Percentiles rank a stretch among this genome's conserved stretches.
Conservation (phyloP, 2,888 invertebrate genomes). For the Caenorhabditis wallacei region DNA sequence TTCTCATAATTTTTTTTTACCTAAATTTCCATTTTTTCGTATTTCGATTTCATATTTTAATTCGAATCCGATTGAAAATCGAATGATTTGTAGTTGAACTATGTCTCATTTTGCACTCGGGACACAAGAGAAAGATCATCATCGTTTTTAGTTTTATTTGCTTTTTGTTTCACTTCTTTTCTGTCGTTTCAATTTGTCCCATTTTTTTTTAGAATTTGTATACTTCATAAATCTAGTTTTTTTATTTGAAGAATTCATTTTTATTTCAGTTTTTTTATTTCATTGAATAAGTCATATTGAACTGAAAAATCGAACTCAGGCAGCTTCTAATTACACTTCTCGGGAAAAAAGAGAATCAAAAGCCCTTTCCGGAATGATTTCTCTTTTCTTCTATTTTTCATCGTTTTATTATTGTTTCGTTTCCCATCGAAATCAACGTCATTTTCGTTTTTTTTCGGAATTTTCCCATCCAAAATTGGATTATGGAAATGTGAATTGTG, state of each 20-base stretch:
- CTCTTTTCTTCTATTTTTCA: slow-evolving; percentile 12
- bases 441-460: background rate
- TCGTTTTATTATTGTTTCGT: slow-evolving; percentile 14
- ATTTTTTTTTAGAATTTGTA: background rate
- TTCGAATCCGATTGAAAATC: background rate
- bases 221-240: too few species aligned
- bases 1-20: background rate
- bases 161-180: slow-evolving; percentile 28
- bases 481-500: slow-evolving; percentile 49
- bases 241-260: too few species aligned
- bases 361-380: too few species aligned
- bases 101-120: slow-evolving; percentile 20
- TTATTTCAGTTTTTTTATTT: too few species aligned
- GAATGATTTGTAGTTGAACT: slow-evolving; percentile 17
- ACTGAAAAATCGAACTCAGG: too few species aligned
- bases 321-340: too few species aligned
- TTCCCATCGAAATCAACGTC: slow-evolving; percentile 27
- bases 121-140: slow-evolving; percentile 16
- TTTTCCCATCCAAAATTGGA: slow-evolving; percentile 41
- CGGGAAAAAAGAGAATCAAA: too few species aligned
- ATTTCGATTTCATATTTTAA: background rate
- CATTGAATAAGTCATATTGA: too few species aligned
- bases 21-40: background rate
- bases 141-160: slow-evolving; percentile 31
- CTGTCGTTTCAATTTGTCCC: slow-evolving; percentile 5